Evolutionary conservation across 2,797 vertebrate species (phyloP), one percentile per base, ranked within the genome.

Genomic region (Acanthurus leucopareius): DNA sequence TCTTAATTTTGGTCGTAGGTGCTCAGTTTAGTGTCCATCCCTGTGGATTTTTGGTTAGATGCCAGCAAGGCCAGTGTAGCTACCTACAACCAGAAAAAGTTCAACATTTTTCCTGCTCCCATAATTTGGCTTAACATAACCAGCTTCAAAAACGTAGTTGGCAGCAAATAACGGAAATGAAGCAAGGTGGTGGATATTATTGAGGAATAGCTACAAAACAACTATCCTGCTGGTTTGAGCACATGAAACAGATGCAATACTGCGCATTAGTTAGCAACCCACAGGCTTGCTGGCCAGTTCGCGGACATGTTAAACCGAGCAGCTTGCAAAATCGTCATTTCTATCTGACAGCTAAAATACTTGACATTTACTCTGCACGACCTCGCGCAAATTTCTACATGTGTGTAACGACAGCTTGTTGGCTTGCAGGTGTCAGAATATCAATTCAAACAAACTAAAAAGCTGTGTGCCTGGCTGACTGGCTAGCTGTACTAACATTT

Each of bases 11-110:
- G 90, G 89, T 89, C 84, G 83, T 56, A 86, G 64, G 38, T 78
- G 79, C 86, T 86, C 80, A 69, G 84, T 83, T 86, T 81, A 85
- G 88, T 88, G 90, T 94, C 92, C 95, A 95, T 95, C 90, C 89
- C 90, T 88, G 83, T 79, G 76, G 91, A 42, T 82, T 89, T 85
- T 89, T 91, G 91, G 89, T 92, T 83, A 62, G 76, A 72, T 88
- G 91, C 90, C 92, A 92, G 83, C 88, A 91, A 93, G 92, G 92
- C 93, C 91, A 85, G 88, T 82, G 91, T 72, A 69, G 90, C 91
- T 88, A 84, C 87, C 89, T 90, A 86, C 76, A 64, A 58, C 79
- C 84, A 83, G 77, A 88, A 87, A 35, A 92, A 94, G 88, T 91
- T 91, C 73, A 77, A 71, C 88, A 72, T 51, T 68, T 89, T 83